A percentile compares a stretch with the other conserved stretches of the same genome.
Conservation (phyloP, 2,113 vertebrate genomes). For the Vulpes ferrilata region DNA sequence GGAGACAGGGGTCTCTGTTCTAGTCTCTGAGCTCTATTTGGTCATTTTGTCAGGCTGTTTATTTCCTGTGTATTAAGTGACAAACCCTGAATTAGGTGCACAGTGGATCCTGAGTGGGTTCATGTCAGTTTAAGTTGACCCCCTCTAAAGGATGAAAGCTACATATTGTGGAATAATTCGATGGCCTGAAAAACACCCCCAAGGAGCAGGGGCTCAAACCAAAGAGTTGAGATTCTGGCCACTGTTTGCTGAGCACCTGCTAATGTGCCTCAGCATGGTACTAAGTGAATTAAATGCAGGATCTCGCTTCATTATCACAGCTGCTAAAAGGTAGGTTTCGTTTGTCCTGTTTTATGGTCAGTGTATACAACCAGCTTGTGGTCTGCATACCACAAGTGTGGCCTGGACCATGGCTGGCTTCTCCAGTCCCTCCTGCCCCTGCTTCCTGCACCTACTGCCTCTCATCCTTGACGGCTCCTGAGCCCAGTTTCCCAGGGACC, state of each 20-base stretch:
- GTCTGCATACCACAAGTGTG: not conserved
- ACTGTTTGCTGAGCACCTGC: not conserved
- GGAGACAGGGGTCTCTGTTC: not conserved
- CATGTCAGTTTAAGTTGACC: not conserved
- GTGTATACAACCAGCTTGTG: not conserved
- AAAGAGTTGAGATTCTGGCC: not conserved
- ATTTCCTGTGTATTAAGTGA: not conserved
- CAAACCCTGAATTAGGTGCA: not conserved
- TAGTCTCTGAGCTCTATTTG: not conserved
- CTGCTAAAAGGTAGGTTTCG: not conserved
- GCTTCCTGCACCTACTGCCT: not conserved
- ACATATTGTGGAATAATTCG: not conserved
- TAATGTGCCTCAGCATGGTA: accelerated
- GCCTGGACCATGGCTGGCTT: not conserved
- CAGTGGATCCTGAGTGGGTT: not conserved
- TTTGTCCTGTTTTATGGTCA: not conserved
- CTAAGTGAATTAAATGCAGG: not conserved
- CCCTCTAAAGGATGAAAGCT: not conserved
- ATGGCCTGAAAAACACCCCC: not conserved
- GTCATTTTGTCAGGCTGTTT: not conserved
- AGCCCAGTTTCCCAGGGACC: not conserved
- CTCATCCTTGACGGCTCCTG: accelerated
- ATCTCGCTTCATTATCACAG: not conserved
- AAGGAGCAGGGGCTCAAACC: not conserved
- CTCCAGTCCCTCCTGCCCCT: too few relatives aligned